Base-by-base conservation (phyloP, 2,888 invertebrate genomes). In the Tetranychus truncatus region DNA sequence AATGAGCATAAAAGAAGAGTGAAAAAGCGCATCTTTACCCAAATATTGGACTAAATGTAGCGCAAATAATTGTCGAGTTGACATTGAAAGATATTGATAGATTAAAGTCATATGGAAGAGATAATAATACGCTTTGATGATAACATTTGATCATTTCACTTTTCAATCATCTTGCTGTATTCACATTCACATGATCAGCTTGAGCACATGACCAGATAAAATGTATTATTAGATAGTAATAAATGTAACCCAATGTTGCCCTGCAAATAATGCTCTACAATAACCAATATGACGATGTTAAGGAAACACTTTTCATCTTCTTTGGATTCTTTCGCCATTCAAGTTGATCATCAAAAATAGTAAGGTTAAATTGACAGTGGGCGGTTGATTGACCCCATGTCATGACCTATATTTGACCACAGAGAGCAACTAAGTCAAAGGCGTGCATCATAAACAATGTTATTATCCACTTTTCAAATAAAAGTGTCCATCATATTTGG, bases 41-140 rank as follows among this genome's bases (percentile, higher is more conserved):
- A 34, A 34, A 34, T 34, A 34, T 34, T 34, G 34, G 5, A 55
- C 11, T 55, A 15, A 55, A 55, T 55, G 55, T 15, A 55, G 55
- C 15, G 55, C 9, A 55, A 55, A 55, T 55, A 55, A 55, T 55
- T 55, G 55, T 55, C 15, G 55, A 55, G 15, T 55, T 55, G 15
- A 55, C 9, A 55, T 9, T 55, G 11, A 55, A 9, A 55, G 55
- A 55, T 55, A 15, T 55, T 55, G 55, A 55, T 55, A 55, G 11
- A 55, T 15, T 9, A 15, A 55, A 15, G 15, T 55, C 11, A 55
- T 55, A n/a, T 15, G 11, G 34, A 24, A 69, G 69, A 24, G 69
- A 24, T 24, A n/a, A 69, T 24, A 69, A 24, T 69, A 24, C 34
- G 69, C n/a, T 69, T 18, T 69, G n/a, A 69, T 69, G 69, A 69